Evolutionary conservation across 2,797 vertebrate species (phyloP).

Genomic region (Ctenopoma multispine): DNA sequence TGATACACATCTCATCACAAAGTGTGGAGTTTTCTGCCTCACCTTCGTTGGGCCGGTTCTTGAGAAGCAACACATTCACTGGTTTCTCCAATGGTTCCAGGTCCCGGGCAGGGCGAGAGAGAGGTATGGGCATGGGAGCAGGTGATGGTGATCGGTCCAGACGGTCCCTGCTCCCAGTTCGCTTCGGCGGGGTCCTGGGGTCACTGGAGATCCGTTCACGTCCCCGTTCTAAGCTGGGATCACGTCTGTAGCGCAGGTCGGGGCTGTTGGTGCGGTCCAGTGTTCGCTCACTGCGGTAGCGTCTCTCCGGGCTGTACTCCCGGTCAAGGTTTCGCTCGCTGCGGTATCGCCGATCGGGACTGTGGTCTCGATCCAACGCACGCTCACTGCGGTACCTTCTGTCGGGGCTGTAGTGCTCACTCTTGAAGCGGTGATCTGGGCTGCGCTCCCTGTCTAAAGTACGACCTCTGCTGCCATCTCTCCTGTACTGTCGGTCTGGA

Average conservation of each 20-base stretch:
- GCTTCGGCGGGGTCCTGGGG: constrained; percentile 64
- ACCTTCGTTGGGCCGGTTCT: constrained; percentile 94
- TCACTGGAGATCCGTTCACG: constrained; percentile 53
- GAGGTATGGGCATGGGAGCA: constrained; percentile 67
- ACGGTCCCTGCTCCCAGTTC: constrained; percentile 86
- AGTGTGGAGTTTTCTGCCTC: constrained; percentile 15
- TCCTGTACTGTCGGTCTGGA: constrained; percentile 81
- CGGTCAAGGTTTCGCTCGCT: constrained; percentile 77
- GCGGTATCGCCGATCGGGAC: constrained; percentile 84
- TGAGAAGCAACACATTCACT: constrained; percentile 89
- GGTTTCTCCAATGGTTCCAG: constrained; percentile 85
- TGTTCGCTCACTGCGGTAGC: constrained; percentile 70
- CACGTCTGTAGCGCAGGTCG: constrained; percentile 64
- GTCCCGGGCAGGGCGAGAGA: constrained; percentile 60
- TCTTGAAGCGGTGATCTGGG: constrained; percentile 70
- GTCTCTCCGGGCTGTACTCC: constrained; percentile 75
- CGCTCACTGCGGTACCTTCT: constrained; percentile 75
- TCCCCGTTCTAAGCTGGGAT: constrained; percentile 68
- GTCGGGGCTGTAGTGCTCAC: constrained; percentile 73
- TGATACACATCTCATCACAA: no score
- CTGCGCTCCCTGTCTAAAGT: constrained; percentile 75
- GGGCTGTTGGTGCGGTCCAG: constrained; percentile 82
- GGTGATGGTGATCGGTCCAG: constrained; percentile 88
- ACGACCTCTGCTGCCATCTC: constrained; percentile 84
- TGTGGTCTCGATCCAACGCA: constrained; percentile 83